These are phyloP conservation scores for Balanococcus diminutus DNA, from an alignment of 2,888 invertebrate species.

Conservation along the genomic window DNA sequence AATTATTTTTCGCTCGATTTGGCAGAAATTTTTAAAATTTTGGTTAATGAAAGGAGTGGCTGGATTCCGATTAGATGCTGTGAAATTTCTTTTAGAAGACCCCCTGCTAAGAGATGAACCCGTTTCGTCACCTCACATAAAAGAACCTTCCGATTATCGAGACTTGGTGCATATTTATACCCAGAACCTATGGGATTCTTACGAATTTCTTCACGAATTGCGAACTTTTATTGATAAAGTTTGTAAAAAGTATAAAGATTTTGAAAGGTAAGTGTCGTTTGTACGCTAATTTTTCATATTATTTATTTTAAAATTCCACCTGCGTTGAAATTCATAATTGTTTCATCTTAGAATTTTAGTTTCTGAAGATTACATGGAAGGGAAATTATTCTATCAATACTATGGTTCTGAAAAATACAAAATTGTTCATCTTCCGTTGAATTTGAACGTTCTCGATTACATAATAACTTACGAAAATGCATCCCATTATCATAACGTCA, in stretches of 20 bases:
- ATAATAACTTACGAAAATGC: background rate
- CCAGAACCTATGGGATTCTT: constrained; percentile 40
- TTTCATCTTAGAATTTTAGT: background rate
- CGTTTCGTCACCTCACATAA: background rate
- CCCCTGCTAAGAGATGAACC: constrained; percentile 36
- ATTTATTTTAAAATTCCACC: no score
- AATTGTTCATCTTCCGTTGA: constrained; percentile 71
- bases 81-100: constrained; percentile 47
- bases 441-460: constrained; percentile 65
- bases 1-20: background rate
- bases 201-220: background rate
- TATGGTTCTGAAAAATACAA: constrained; percentile 57
- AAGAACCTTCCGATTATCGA: background rate
- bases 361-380: background rate
- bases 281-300: background rate
- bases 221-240: background rate
- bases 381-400: background rate
- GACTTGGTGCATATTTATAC: constrained; percentile 45
- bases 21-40: constrained; percentile 44
- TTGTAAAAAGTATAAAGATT: background rate
- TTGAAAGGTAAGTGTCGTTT: background rate
- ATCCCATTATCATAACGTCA: background rate
- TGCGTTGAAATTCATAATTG: background rate
- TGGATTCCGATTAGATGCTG: constrained; percentile 55
- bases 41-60: constrained; percentile 53